Base-by-base conservation (phyloP, 2,797 vertebrate genomes). In the Columba guinea region DNA sequence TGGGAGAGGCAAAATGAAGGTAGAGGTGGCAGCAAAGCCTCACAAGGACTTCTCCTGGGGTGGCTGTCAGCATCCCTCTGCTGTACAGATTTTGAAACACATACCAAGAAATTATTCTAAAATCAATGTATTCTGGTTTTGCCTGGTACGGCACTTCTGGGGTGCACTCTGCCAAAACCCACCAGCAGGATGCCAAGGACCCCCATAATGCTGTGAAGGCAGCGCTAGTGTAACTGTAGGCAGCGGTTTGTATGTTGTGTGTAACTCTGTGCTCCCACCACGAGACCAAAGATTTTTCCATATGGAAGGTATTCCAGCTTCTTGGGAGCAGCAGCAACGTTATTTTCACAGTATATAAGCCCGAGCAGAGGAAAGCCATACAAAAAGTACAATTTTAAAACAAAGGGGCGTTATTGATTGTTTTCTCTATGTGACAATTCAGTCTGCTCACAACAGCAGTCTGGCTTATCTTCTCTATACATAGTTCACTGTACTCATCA, bases 201-300 rank as follows among this genome's bases (percentile, higher is more conserved):
- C 41, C 84, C 41, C 52, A n/a, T 30, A 46, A 19, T 1, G 4
- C 34, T 24, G 5, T 5, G 3, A 60, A 35, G 53, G 69, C 1
- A 0, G 32, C 0, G 0, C 80, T 32, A 11, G 11, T 32, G 48
- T 67, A 32, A 46, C 1, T 46, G 39, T 56, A 71, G 35, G 69
- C 64, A 74, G 49, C 0, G 0, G 21, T 52, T 84, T 74, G 7
- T 44, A 5, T 3, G n/a, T 37, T 0, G 0, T 44, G 26, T 26
- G 34, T 32, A 39, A 37, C 7, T 27, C 58, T 53, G 58, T 46
- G 37, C 18, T 95, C 52, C 49, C 79, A 83, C 10, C 11, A 4
- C 4, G 37, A 76, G 20, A 91, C 19, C 35, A 49, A 87, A 74
- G 35, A 12, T 14, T 77, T 81, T 70, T 56, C 53, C 24, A 4